Percentiles rank a stretch among this genome's conserved stretches.
Evolutionary conservation across 2,113 vertebrate genomes (phyloP).

Genomic region (Elgaria multicarinata): DNA sequence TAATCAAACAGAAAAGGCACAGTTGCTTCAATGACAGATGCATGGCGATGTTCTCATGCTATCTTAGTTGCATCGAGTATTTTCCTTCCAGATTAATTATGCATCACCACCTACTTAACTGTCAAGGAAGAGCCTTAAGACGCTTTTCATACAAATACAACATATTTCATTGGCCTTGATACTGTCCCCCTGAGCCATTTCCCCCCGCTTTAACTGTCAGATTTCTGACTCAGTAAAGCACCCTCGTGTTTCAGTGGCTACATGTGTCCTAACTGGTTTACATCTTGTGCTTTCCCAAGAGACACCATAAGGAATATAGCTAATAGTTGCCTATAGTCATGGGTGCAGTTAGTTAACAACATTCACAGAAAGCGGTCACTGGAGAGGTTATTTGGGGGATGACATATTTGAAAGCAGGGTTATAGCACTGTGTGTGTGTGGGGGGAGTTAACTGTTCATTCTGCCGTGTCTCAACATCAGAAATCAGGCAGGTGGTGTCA

Average conservation of each 20-base stretch:
- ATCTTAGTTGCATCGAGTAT: background rate
- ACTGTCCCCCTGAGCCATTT: conserved; percentile 38
- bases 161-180: conserved; percentile 21
- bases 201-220: conserved; percentile 15
- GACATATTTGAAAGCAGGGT: background rate
- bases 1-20: background rate
- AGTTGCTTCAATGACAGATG: conserved; percentile 15
- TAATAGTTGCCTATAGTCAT: background rate
- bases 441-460: too few relatives aligned
- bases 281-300: background rate
- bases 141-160: background rate
- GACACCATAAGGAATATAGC: background rate
- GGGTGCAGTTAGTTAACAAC: background rate
- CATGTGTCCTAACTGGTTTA: background rate
- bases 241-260: conserved; percentile 9
- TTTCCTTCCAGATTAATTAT: conserved; percentile 43
- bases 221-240: conserved; percentile 33
- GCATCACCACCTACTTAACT: background rate
- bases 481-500: background rate
- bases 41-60: background rate
- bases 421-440: too few relatives aligned
- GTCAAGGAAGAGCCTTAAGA: conserved; percentile 45
- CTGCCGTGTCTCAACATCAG: background rate
- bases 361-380: background rate
- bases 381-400: background rate